Base-by-base conservation (phyloP, 2,888 invertebrate species). In the Sminthurides aquaticus region DNA sequence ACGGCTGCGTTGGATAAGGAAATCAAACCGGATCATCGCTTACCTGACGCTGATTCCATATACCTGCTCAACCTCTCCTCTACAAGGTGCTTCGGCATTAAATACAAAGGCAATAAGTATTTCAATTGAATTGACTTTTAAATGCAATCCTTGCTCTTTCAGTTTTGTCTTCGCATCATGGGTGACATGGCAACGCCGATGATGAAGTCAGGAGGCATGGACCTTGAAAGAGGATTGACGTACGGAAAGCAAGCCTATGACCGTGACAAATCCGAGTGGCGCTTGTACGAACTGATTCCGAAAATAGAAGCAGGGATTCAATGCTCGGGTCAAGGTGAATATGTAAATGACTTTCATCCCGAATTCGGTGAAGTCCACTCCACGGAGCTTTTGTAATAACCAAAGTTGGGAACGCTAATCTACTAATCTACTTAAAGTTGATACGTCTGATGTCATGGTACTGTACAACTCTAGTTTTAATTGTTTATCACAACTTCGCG, bases 31-130 rank as follows among this genome's bases (percentile, higher is more conserved):
- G 84, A 86, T 65, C 79, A 81, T 15, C 78, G 81, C n/a, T 81
- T 85, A 0, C 86, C 88, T 0, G 87, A 89, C 75, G 84, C 88
- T 0, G 82, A 85, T 0, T 85, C 87, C 0, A 80, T 80, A 48
- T 91, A 87, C 75, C 93, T 8, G 88, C 91, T 0, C 80, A 87
- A 64, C 83, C 86, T 3, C 79, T 93, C n/a, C 86, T 92, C 76
- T 93, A 91, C 78, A 92, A 91, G 83, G 89, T 70, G 15, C 8
- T 34, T 34, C 43, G 5, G 43, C 5, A 11, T 34, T 34, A 34
- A 11, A 34, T 34, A 34, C 43, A 34, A 5, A 34, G 5, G 5
- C 43, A 15, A 15, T 34, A 5, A 34, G 15, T 5, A 34, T 34
- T 34, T 11, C 43, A 11, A 34, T 34, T 34, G 5, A 15, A 11